phyloP scores from a whole-genome alignment of 53 echinoderm and acorn worm species.

The Echinarachnius parma region DNA sequence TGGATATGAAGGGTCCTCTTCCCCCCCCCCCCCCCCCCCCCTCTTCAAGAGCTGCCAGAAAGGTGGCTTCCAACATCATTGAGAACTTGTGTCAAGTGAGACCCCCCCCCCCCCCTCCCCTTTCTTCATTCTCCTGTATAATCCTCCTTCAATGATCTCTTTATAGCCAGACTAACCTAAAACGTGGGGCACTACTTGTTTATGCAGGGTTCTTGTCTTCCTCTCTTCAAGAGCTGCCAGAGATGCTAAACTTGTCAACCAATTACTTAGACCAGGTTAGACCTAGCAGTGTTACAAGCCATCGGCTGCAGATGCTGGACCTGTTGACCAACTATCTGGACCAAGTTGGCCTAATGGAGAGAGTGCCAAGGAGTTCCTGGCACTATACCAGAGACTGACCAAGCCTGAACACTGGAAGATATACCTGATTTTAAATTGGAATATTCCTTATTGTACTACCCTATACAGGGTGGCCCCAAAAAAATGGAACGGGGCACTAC shows the following conservation, averaged over 20 bases:
- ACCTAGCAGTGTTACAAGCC: no score
- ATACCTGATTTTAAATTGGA: no score
- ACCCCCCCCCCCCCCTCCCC: background rate
- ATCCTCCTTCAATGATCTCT: no score
- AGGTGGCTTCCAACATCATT: background rate
- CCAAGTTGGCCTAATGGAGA: slow-evolving; percentile 93
- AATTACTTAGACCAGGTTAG: no score
- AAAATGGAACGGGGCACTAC: no score
- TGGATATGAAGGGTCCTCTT: background rate
- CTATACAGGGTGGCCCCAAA: no score
- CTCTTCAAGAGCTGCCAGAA: background rate
- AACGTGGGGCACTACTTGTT: no score
- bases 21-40: background rate
- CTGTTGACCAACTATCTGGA: slow-evolving; percentile 94
- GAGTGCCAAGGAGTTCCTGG: slow-evolving; percentile 93
- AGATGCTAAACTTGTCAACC: no score
- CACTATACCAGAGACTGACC: slow-evolving; percentile 89
- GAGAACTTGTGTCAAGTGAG: background rate
- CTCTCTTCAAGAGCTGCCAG: no score
- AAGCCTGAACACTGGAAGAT: slow-evolving; percentile 97
- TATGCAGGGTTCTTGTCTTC: no score
- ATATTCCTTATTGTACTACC: no score
- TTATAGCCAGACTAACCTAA: no score
- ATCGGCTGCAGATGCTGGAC: slow-evolving; percentile 92
- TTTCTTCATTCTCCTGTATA: background rate